Conservation (phyloP, 1,140 invertebrate species). For the Neelides sp. region DNA sequence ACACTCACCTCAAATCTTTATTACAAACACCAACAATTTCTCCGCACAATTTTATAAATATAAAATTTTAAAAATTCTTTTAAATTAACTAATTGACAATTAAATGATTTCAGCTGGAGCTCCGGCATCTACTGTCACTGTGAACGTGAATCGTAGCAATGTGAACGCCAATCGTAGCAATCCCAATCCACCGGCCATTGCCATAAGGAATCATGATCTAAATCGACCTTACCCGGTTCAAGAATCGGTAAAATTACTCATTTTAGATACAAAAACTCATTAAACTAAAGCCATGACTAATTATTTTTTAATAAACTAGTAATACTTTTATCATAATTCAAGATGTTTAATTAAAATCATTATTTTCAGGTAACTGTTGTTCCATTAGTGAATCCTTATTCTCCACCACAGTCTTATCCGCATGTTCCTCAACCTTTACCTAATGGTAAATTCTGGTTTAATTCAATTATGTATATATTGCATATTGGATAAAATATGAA, state of each 20-base stretch:
- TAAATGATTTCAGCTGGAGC: conserved; percentile 3
- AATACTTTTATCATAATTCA: not conserved
- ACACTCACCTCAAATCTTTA: not conserved
- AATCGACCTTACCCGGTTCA: conserved; percentile 22
- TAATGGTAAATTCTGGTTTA: not conserved
- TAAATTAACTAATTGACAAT: not conserved
- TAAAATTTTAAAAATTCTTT: too few species aligned
- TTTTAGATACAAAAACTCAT: not conserved
- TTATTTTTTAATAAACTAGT: not conserved
- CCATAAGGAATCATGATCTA: conserved; percentile 13
- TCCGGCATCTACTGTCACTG: not conserved
- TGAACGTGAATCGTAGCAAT: conserved; percentile 1
- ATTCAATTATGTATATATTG: not conserved
- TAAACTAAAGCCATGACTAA: not conserved
- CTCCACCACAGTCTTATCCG: not conserved
- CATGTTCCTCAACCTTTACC: not conserved
- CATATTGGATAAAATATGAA: not conserved
- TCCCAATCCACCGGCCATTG: conserved; percentile 5
- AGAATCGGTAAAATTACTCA: conserved; percentile 9
- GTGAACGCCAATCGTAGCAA: conserved; percentile 1
- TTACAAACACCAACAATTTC: not conserved
- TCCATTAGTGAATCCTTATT: conserved; percentile 1
- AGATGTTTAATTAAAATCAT: too few species aligned
- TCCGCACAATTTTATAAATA: too few species aligned
- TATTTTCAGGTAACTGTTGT: conserved; percentile 3